Conservation (phyloP, 1,140 invertebrate genomes). For the Neoseiulus cucumeris region DNA sequence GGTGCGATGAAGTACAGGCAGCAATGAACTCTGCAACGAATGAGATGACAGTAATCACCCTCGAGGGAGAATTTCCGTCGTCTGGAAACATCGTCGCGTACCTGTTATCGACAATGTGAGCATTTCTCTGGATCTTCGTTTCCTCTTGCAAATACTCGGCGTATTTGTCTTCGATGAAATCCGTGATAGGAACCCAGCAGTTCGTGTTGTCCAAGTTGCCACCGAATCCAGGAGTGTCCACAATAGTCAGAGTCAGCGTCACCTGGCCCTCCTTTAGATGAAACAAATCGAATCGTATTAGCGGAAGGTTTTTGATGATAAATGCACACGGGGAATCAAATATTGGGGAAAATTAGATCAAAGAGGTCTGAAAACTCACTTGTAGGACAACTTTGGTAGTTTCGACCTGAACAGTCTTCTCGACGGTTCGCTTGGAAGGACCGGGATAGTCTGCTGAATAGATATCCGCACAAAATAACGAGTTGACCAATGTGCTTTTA, state of each 20-base stretch:
- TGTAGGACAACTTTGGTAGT: slow-evolving; percentile 74
- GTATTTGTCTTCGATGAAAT: slow-evolving; percentile 91
- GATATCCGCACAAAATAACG: slow-evolving; percentile 95
- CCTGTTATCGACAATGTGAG: slow-evolving; percentile 30
- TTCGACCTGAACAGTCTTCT: slow-evolving; percentile 81
- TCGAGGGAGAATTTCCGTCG: neutral
- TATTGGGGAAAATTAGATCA: neutral
- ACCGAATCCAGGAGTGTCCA: slow-evolving; percentile 48
- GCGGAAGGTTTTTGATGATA: neutral
- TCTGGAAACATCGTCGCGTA: slow-evolving; percentile 25
- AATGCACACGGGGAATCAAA: neutral
- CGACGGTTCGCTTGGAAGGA: slow-evolving; percentile 55
- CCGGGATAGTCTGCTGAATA: slow-evolving; percentile 75
- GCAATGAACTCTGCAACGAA: slow-evolving; percentile 63
- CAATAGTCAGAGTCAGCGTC: slow-evolving; percentile 35
- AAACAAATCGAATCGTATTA: too few species aligned
- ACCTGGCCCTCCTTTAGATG: slow-evolving; percentile 34
- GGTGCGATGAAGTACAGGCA: slow-evolving; percentile 98
- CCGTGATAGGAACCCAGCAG: slow-evolving; percentile 88
- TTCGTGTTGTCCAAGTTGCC: slow-evolving; percentile 43
- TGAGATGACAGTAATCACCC: neutral
- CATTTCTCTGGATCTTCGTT: slow-evolving; percentile 58
- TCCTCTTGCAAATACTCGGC: slow-evolving; percentile 87
- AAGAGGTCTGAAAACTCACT: slow-evolving; percentile 29
- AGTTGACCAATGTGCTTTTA: slow-evolving; percentile 97